These are phyloP conservation scores for Lamprotornis superbus DNA, from an alignment of 2,113 vertebrate species.

Conservation along the genomic window DNA sequence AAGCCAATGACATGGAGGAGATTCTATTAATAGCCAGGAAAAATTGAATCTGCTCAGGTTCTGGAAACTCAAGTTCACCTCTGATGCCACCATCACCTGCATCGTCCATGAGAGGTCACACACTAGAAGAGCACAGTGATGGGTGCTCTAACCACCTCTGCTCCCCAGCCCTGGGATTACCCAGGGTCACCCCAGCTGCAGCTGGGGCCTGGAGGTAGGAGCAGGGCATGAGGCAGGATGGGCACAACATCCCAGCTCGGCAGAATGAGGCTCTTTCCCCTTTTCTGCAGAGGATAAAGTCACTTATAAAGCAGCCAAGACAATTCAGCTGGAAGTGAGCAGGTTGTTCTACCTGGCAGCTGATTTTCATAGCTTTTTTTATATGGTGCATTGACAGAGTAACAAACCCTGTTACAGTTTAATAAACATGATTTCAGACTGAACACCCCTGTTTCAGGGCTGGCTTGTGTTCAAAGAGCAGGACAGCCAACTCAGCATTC, in stretches of 20 bases:
- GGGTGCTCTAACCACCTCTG: rapidly evolving
- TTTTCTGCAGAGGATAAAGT: not conserved
- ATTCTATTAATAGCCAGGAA: not conserved
- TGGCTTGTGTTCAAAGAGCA: not conserved
- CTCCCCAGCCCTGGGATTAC: not conserved
- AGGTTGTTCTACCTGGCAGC: not conserved
- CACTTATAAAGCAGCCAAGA: not conserved
- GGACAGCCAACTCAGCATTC: not conserved
- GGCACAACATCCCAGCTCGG: not conserved
- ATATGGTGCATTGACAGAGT: conserved; percentile 30
- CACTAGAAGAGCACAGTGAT: rapidly evolving
- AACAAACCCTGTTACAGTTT: conserved; percentile 31
- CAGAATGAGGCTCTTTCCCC: not conserved
- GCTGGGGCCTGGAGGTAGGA: not conserved
- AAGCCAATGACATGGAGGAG: not conserved
- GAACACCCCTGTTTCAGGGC: not conserved
- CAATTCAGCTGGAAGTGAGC: not conserved
- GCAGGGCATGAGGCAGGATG: not conserved
- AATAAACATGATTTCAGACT: conserved; percentile 22
- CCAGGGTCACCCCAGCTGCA: not conserved
- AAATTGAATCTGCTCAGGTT: not conserved
- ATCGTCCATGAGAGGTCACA: not conserved
- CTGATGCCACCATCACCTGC: not conserved
- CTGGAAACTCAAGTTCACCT: not conserved
- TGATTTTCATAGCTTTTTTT: conserved; percentile 42